Percentiles rank a stretch among this genome's conserved stretches.
Evolutionary conservation across 2,113 vertebrate species (phyloP).

Genomic region (Nycticryphes semicollaris): DNA sequence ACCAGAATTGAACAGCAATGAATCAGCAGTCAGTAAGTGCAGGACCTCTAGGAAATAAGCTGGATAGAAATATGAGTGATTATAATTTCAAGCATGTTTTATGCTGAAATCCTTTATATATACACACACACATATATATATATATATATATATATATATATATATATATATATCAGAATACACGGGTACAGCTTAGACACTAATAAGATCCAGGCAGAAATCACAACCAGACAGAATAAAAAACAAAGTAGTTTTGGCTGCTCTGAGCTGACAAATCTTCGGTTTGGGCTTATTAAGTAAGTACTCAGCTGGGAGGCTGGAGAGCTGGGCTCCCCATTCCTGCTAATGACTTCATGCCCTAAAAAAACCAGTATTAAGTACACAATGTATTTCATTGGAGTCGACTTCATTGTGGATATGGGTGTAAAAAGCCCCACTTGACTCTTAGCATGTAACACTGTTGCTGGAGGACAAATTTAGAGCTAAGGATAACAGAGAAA

Average conservation of each 20-base stretch:
- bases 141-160: fast-evolving
- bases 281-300: not conserved
- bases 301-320: not conserved
- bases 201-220: not conserved
- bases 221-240: not conserved
- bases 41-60: not conserved
- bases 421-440: not conserved
- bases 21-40: not conserved
- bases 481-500: conserved; percentile 31
- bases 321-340: not conserved
- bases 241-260: not conserved
- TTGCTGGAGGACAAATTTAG: not conserved
- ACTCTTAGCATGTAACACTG: not conserved
- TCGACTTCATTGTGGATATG: not conserved
- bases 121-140: too few relatives aligned
- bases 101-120: not conserved
- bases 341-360: not conserved
- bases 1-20: not conserved
- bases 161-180: fast-evolving
- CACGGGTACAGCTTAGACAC: not conserved
- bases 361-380: conserved; percentile 8
- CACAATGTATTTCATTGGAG: conserved; percentile 15
- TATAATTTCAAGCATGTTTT: not conserved
- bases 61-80: not conserved
- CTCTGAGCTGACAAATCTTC: not conserved